These are phyloP conservation scores for Spea hammondii DNA, from an alignment of 2,797 vertebrate genomes.

Conservation along the genomic window DNA sequence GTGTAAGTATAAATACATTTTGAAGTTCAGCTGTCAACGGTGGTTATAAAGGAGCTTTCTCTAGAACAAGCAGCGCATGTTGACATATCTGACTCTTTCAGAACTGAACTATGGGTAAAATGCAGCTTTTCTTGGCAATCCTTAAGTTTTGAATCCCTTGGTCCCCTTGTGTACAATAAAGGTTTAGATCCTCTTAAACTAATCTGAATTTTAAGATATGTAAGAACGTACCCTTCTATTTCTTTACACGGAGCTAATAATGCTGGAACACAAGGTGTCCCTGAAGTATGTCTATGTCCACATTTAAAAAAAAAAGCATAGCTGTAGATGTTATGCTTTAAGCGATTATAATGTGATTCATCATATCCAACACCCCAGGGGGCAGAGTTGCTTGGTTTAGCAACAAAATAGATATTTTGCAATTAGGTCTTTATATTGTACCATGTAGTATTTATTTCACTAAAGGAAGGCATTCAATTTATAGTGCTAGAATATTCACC, in stretches of 20 bases:
- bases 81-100: neutral
- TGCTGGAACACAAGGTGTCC: slow-evolving; percentile 22
- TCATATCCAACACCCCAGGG: too few species aligned
- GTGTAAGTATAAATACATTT: slow-evolving; percentile 45
- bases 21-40: slow-evolving; percentile 41
- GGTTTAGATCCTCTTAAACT: neutral
- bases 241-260: slow-evolving; percentile 8
- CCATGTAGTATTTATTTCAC: too few species aligned
- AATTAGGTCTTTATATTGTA: too few species aligned
- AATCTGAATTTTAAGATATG: slow-evolving; percentile 28
- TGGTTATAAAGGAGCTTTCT: slow-evolving; percentile 35
- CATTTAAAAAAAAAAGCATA: slow-evolving; percentile 5
- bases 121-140: neutral
- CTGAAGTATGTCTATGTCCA: slow-evolving; percentile 20
- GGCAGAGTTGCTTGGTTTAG: too few species aligned
- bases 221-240: slow-evolving; percentile 31
- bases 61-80: slow-evolving; percentile 23
- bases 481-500: too few species aligned
- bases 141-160: slow-evolving; percentile 4
- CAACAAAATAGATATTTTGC: too few species aligned
- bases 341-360: too few species aligned
- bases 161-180: neutral
- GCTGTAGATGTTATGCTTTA: too few species aligned
- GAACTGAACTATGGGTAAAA: neutral
- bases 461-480: too few species aligned